Evolutionary conservation across 1,140 invertebrate species (phyloP).

Genomic region (Trachelipus rathkii): DNA sequence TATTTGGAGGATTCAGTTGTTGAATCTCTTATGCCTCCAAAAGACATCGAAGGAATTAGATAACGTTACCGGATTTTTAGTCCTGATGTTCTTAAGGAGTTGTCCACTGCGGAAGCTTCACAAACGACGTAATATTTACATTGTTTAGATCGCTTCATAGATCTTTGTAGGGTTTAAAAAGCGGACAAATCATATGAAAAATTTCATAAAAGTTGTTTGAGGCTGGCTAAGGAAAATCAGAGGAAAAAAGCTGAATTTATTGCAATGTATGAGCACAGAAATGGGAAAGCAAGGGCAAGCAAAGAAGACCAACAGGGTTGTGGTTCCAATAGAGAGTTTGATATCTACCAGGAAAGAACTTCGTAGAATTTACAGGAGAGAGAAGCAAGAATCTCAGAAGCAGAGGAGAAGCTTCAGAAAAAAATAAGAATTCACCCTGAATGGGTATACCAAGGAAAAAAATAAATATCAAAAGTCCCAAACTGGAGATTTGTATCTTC

Average conservation of each 20-base stretch:
- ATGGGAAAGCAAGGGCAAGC: background rate
- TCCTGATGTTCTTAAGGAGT: background rate
- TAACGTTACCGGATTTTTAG: background rate
- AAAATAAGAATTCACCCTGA: background rate
- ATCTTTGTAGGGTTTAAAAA: background rate
- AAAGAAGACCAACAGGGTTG: background rate
- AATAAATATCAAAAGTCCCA: background rate
- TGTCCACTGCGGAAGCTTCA: background rate
- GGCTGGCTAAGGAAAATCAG: background rate
- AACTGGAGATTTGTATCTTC: background rate
- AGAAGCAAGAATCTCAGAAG: background rate
- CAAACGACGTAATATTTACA: background rate
- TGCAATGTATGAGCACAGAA: background rate
- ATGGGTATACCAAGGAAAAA: background rate
- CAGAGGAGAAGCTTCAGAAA: background rate
- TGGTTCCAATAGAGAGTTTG: background rate
- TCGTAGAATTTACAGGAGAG: background rate
- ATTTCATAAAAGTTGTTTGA: background rate
- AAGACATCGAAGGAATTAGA: constrained; percentile 5
- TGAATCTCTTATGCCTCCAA: constrained; percentile 6
- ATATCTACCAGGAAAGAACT: background rate
- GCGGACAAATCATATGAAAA: background rate
- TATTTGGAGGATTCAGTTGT: background rate
- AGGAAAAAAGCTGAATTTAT: background rate
- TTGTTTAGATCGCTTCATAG: background rate